A percentile compares a stretch with the other conserved stretches of the same genome.
Conservation (phyloP, 23 tunicate species). For the Aplidium turbinatum region DNA sequence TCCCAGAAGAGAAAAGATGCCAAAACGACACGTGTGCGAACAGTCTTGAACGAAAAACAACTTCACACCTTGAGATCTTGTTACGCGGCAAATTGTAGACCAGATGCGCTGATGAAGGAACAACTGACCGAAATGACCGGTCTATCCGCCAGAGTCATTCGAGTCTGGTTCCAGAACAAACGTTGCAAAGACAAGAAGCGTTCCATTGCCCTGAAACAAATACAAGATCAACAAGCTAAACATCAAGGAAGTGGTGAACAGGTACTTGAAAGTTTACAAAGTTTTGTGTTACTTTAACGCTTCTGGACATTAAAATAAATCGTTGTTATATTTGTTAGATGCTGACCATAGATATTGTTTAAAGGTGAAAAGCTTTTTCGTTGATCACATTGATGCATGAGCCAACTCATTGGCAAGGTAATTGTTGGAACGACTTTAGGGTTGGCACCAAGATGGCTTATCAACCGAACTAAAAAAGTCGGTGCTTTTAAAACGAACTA, state of each 20-base stretch:
- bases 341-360: too few relatives aligned
- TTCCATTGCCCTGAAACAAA: slow-evolving; percentile 85
- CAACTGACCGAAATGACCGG: slow-evolving; percentile 98
- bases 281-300: background rate
- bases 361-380: too few relatives aligned
- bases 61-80: slow-evolving; percentile 86
- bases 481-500: too few relatives aligned
- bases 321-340: too few relatives aligned
- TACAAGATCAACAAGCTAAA: slow-evolving; percentile 92
- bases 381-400: too few relatives aligned
- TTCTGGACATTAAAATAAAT: too few relatives aligned
- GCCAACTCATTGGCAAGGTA: too few relatives aligned
- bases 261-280: slow-evolving; percentile 24
- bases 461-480: too few relatives aligned
- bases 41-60: slow-evolving; percentile 96
- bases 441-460: too few relatives aligned
- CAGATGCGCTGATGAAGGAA: slow-evolving; percentile 98
- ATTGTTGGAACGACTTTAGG: too few relatives aligned
- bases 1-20: slow-evolving; percentile 55
- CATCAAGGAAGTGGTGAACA: slow-evolving; percentile 76
- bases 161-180: slow-evolving; percentile 99
- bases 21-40: slow-evolving; percentile 93
- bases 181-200: slow-evolving; percentile 97
- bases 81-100: slow-evolving; percentile 91
- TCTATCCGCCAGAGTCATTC: slow-evolving; percentile 82